Percentiles rank a stretch among this genome's conserved stretches.
These are phyloP conservation scores for Aricia agestis DNA, from an alignment of 1,140 invertebrate species.

Conservation along the genomic window DNA sequence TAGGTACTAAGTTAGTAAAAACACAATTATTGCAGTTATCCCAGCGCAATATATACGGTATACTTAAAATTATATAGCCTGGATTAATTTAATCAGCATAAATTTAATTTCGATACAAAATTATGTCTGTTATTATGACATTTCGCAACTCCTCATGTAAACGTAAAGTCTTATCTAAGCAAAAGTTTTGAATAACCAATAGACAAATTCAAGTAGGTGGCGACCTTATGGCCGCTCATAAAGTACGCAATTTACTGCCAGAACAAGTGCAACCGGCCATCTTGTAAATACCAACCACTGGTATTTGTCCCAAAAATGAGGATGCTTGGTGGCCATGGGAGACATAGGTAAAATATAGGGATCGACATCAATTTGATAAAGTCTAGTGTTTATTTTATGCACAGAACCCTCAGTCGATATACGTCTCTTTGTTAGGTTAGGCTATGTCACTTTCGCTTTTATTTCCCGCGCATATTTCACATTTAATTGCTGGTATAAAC, in stretches of 20 bases:
- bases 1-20: too few species aligned
- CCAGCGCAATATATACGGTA: too few species aligned
- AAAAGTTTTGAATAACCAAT: constrained; percentile 9
- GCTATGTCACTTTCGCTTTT: too few species aligned
- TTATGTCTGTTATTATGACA: not conserved
- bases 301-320: constrained; percentile 20
- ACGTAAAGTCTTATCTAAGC: not conserved
- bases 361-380: too few species aligned
- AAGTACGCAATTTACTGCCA: constrained; percentile 7
- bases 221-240: constrained; percentile 41
- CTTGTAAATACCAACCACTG: constrained; percentile 28
- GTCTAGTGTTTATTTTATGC: too few species aligned
- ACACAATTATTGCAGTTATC: too few species aligned
- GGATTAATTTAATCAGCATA: too few species aligned
- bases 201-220: constrained; percentile 17
- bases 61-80: too few species aligned
- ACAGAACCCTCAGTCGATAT: not conserved
- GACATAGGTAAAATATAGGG: not conserved
- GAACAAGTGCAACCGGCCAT: constrained; percentile 14
- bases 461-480: too few species aligned
- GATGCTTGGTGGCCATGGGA: not conserved
- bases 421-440: too few species aligned
- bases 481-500: too few species aligned
- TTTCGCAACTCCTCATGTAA: not conserved
- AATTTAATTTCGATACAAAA: too few species aligned